Base-by-base conservation (phyloP, 2,113 vertebrate species). In the Onychostruthus taczanowskii region DNA sequence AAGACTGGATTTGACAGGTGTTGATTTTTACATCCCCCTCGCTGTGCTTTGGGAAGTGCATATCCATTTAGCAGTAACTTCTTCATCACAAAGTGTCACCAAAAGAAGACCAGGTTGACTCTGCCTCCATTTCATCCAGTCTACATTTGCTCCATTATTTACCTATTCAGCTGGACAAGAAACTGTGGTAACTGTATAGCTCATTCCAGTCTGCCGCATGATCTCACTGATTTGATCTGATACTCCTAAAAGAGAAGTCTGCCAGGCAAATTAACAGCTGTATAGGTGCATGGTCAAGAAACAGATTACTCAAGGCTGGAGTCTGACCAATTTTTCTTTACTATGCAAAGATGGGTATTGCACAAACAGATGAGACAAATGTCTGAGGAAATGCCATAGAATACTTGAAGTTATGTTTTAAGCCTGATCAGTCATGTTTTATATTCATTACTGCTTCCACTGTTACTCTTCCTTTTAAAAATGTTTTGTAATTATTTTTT, bases 271-370 rank as follows among this genome's bases (percentile, higher is more conserved):
- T 96, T 78, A 79, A 97, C 97, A 98, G 98, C 98, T 93, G 96
- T 88, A 84, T 98, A 98, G 97, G 98, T 99, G 99, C 99, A 99
- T 99, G 99, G 98, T 97, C 96, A 97, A 97, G 95, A 94, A 96
- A 93, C 49, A 81, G 96, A 93, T 93, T 95, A 95, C 89, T 55
- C 84, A 96, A 94, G 96, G 94, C 94, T 97, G 95, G 95, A 95
- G 85, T 97, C 96, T 81, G 94, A 96, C 95, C 90, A 75, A 98
- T 97, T 98, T 98, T 98, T 98, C 98, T 99, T 98, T 98, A 99
- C 99, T 99, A 99, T 99, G 99, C 99, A 99, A 99, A 98, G 97
- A 98, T 98, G 98, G 97, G 98, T 98, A 98, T 98, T 99, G 98
- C 98, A 99, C 99, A 99, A 98, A 98, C 88, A 98, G 97, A 97